Conservation (phyloP, 2,797 vertebrate species). For the Trachurus trachurus region DNA sequence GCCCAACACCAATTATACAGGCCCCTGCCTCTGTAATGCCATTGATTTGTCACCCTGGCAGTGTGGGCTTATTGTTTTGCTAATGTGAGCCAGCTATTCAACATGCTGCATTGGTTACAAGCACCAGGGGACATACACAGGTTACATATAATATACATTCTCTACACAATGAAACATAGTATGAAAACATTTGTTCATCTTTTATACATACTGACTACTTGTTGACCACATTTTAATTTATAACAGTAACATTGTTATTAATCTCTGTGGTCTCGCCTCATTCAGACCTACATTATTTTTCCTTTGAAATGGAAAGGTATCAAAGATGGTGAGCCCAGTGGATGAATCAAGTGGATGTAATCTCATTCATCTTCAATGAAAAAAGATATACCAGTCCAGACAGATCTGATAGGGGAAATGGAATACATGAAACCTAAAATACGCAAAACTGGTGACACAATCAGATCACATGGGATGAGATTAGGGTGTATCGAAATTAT, state of each 20-base stretch:
- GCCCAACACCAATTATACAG: not conserved
- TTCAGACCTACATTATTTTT: conserved; percentile 41
- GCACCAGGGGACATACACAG: not conserved
- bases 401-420: conserved; percentile 56
- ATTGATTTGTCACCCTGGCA: not conserved
- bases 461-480: conserved; percentile 32
- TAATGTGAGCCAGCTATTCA: too few relatives aligned
- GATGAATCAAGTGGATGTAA: conserved; percentile 57
- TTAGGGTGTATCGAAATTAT: not conserved
- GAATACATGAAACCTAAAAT: conserved; percentile 61
- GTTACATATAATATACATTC: conserved; percentile 6
- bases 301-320: conserved; percentile 43
- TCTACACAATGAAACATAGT: conserved; percentile 7
- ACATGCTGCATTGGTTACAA: not conserved
- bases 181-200: conserved; percentile 26
- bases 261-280: conserved; percentile 39
- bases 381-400: conserved; percentile 47
- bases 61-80: too few relatives aligned
- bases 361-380: conserved; percentile 58
- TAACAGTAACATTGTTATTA: conserved; percentile 45
- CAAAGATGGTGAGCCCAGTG: conserved; percentile 47
- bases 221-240: conserved; percentile 26
- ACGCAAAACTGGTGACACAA: conserved; percentile 44
- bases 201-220: conserved; percentile 30
- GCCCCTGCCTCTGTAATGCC: not conserved